Evolutionary conservation across 2,113 vertebrate genomes (phyloP), one percentile per base, ranked within the genome.

Genomic region (Hippocampus abdominalis): DNA sequence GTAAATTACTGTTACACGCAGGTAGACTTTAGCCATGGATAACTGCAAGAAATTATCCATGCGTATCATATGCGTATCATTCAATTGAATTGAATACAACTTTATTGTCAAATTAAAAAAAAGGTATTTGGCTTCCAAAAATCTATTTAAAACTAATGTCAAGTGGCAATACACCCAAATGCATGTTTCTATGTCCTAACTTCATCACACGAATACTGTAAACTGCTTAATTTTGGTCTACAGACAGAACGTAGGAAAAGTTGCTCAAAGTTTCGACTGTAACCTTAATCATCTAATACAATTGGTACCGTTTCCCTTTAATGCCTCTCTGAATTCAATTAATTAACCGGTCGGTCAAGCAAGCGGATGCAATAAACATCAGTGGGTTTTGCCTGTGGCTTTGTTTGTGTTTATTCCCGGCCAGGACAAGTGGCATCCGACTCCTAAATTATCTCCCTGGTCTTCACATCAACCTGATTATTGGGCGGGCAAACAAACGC

Each of bases 331-430:
- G 51, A 54, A n/a, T 10, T 10, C 8, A 23, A 2, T 44, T 44
- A 13, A 49, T 49, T 25, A 7, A 25, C 23, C 4, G 53, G 53
- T 49, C 13, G 48, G 25, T 27, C 12, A 29, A 59, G 2, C 15
- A 59, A 16, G 54, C 72, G 32, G 46, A 46, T 65, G 39, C 72
- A 85, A 80, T 87, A 67, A 71, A 82, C 83, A 83, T 64, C 64
- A 36, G 32, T 6, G 32, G 2, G 5, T 32, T 61, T 3, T 20
- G 29, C 46, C 54, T 27, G 54, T 15, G n/a, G 23, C 20, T 51
- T 7, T 21, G 18, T 51, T 51, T 53, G n/a, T 59, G 25, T 84
- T 75, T 61, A 79, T 81, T 83, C 74, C 18, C 32, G 0, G 3
- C 15, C n/a, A 25, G 27, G 15, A 48, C 46, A 4, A 32, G 48